Base-by-base conservation (phyloP, 2,888 invertebrate species). In the Uropetala carovei region DNA sequence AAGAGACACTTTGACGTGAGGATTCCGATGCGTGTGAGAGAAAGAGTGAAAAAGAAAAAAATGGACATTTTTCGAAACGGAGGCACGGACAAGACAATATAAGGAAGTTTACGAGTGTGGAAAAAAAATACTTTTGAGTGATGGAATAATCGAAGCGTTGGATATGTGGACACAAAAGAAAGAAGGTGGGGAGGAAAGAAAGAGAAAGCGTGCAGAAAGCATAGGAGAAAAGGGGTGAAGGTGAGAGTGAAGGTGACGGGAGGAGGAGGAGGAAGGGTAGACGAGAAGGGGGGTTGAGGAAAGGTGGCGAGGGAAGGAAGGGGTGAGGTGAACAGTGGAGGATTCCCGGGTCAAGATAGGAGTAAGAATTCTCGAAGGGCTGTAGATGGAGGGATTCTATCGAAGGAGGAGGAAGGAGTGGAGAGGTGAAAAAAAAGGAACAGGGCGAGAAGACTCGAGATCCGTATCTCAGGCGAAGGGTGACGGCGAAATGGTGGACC, bases 1-100 rank as follows among this genome's bases (percentile, higher is more conserved):
- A 27, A 27, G 75, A 75, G 75, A 75, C 75, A 75, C 27, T 75
- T 75, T 75, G 75, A 75, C 75, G 75, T 75, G 75, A 75, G 75
- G 75, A 75, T 27, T 75, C 75, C 75, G 27, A 27, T 27, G 22
- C 27, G 75, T 27, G 75, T 68, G n/a, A 18, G 68, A 3, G 59
- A 13, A 8, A 60, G n/a, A n/a, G n/a, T n/a, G 0, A 18, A 18
- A 8, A 43, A 43, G 43, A 86, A 43, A 64, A 43, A 64, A 68
- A 27, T 60, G 13, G 30, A 59, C 59, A 60, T 89, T 56, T 64
- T 68, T 64, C 64, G 56, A n/a, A 68, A 89, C 64, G 43, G 43
- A 68, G 43, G 64, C 89, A 11, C 13, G 18, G 89, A 89, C 60
- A 89, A 89, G 89, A 89, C 89, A 89, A 89, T 89, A 64, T 64